Base-by-base conservation (phyloP, 2,888 invertebrate species). In the Plutella xylostella region DNA sequence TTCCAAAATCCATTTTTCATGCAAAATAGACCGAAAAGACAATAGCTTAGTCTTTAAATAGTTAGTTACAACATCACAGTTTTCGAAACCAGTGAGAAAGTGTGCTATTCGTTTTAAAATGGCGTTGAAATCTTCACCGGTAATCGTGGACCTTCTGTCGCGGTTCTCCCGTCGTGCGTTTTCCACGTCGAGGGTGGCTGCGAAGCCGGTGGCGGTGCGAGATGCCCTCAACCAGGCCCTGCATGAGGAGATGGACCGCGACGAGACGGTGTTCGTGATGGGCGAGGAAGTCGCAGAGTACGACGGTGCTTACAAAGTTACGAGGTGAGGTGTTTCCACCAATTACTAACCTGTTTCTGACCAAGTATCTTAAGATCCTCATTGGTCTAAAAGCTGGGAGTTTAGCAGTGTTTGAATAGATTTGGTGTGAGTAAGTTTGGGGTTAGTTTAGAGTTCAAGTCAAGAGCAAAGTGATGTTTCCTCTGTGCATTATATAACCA, bases 231-330 rank as follows among this genome's bases (percentile, higher is more conserved):
- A 98, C 80, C 87, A 91, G 48, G 99, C 98, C 0, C 85, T 99
- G 67, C 98, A 98, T 70, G 98, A 99, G 68, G 99, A 99, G 84
- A 92, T 99, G 89, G 90, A 92, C 59, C 87, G 92, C 49, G 98
- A 99, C 70, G 96, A 97, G 25, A 87, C 87, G 48, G 96, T 97
- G 0, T 97, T 97, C 69, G 66, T 97, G 34, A 61, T 98, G 51
- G 99, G 98, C 33, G 98, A 99, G 74, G 99, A 99, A 84, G 98
- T 99, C 1, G 98, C 98, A n/a, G 91, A 93, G 76, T 98, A 98
- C 65, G 98, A 98, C 68, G 98, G 98, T 51, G 97, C 98, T 41
- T 98, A 98, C 69, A 94, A 98, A 91, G 93, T 98, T 21, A 92
- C 91, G 48, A 86, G 87, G 75, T 83, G 56, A 52, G 49, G 7